A percentile compares a stretch with the other conserved stretches of the same genome.
phyloP scores from a whole-genome alignment of 1,140 invertebrate genomes.

The Dysdera silvatica region DNA sequence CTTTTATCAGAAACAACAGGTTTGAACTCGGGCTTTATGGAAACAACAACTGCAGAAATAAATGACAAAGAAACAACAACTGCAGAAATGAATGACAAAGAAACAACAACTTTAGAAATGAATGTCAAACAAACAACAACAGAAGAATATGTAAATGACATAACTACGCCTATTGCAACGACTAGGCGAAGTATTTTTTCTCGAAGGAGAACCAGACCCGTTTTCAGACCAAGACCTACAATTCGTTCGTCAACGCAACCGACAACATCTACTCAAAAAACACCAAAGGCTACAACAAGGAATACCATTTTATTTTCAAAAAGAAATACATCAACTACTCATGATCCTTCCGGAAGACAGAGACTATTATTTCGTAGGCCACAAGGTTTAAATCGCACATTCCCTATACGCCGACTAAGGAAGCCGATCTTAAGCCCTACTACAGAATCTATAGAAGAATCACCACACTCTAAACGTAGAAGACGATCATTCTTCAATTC shows the following conservation, averaged over 20 bases:
- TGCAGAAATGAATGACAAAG: background rate
- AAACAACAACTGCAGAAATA: background rate
- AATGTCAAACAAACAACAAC: constrained; percentile 1
- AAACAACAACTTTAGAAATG: background rate
- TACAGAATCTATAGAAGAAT: background rate
- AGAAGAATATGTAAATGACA: background rate
- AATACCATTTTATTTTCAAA: background rate
- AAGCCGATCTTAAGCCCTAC: background rate
- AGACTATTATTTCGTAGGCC: constrained; percentile 17
- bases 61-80: no score
- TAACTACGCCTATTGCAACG: constrained; percentile 1
- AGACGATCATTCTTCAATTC: background rate
- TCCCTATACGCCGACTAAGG: constrained; percentile 3
- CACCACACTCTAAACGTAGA: background rate
- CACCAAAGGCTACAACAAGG: background rate
- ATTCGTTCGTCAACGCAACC: constrained; percentile 13
- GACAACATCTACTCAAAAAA: constrained; percentile 2
- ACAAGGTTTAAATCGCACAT: background rate
- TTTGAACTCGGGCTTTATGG: background rate
- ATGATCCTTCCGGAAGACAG: constrained; percentile 3
- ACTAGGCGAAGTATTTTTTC: constrained; percentile 15
- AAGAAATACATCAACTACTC: background rate
- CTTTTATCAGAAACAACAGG: background rate
- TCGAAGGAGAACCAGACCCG: constrained; percentile 12
- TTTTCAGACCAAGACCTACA: constrained; percentile 13